phyloP scores from a whole-genome alignment of 2,113 vertebrate genomes.

The Lamprologus callipterus region DNA sequence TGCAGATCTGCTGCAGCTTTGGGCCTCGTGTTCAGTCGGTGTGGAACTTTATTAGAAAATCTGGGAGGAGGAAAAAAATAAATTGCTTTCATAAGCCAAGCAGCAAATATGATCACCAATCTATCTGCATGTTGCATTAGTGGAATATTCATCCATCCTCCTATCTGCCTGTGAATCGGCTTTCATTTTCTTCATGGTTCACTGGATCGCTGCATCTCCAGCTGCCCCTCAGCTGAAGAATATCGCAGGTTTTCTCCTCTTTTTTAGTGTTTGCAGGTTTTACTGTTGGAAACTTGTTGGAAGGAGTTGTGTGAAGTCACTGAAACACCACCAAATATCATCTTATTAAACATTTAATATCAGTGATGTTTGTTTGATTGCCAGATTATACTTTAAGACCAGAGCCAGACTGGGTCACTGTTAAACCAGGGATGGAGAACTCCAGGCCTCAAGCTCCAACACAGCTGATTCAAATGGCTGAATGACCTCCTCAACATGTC shows the following conservation, averaged over 20 bases:
- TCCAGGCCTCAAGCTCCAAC: neutral
- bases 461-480: fast-evolving
- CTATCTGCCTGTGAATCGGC: neutral
- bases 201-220: neutral
- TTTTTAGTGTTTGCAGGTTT: neutral
- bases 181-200: neutral
- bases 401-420: neutral
- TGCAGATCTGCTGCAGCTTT: neutral
- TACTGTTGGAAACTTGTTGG: neutral
- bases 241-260: fast-evolving
- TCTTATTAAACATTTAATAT: neutral
- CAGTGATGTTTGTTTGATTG: neutral
- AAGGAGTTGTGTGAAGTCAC: neutral
- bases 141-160: neutral
- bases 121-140: neutral
- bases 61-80: neutral
- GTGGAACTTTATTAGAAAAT: neutral
- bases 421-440: neutral
- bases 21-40: neutral
- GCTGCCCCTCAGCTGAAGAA: neutral
- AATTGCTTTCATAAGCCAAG: neutral
- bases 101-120: neutral
- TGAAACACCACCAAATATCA: neutral
- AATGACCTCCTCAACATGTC: neutral
- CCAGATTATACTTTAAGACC: neutral